Evolutionary conservation across 1,140 invertebrate species (phyloP).

Genomic region (Nixonia krombeini): DNA sequence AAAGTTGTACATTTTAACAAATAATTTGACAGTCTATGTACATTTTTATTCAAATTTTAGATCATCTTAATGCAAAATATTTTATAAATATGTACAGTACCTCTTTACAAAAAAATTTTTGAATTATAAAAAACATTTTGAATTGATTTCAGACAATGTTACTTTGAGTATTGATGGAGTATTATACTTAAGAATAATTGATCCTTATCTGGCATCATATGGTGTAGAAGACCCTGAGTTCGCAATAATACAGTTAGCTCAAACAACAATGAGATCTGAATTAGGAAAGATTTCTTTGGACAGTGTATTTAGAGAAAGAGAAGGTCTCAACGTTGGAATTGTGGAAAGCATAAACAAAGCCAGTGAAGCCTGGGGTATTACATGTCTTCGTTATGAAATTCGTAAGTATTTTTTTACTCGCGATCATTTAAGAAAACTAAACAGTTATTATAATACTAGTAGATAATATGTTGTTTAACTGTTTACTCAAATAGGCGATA

Average conservation of each 20-base stretch:
- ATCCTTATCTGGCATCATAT: conserved; percentile 96
- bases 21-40: too few species aligned
- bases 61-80: too few species aligned
- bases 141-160: conserved; percentile 93
- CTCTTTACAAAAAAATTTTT: too few species aligned
- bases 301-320: conserved; percentile 96
- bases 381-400: conserved; percentile 98
- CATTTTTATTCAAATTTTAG: too few species aligned
- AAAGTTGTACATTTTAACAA: too few species aligned
- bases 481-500: conserved; percentile 79
- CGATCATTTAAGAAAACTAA: too few species aligned
- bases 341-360: conserved; percentile 99
- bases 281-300: conserved; percentile 98
- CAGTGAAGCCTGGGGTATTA: conserved; percentile 97
- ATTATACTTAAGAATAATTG: conserved; percentile 92
- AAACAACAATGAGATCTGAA: conserved; percentile 99
- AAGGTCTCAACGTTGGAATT: conserved; percentile 95
- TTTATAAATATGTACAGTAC: too few species aligned
- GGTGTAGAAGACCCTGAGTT: conserved; percentile 99
- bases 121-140: too few species aligned
- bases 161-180: conserved; percentile 97
- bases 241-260: conserved; percentile 98
- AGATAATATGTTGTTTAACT: too few species aligned
- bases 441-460: too few species aligned
- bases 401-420: conserved; percentile 80